Evolutionary conservation across 2,888 invertebrate species (phyloP).

Genomic region (Heteropelma amictum): DNA sequence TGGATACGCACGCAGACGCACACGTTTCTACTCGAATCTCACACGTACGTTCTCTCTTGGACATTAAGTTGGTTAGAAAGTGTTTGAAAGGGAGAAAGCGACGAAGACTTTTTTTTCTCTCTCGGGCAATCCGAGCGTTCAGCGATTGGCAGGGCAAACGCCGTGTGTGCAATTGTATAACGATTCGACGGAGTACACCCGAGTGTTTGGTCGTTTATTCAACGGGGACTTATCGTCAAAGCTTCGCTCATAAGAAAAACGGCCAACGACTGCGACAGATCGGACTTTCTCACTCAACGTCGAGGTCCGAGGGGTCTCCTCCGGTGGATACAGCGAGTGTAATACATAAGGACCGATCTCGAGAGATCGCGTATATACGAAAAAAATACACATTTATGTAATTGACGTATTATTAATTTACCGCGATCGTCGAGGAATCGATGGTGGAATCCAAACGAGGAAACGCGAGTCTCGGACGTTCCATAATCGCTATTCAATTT

Average conservation of each 20-base stretch:
- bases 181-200: not conserved
- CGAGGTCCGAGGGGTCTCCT: slow-evolving; percentile 31
- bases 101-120: slow-evolving; percentile 25
- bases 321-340: not conserved
- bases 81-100: slow-evolving; percentile 56
- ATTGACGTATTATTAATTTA: slow-evolving; percentile 8
- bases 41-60: slow-evolving; percentile 19
- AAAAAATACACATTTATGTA: slow-evolving; percentile 13
- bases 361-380: slow-evolving; percentile 8
- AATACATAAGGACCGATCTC: slow-evolving; percentile 4
- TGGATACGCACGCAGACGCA: slow-evolving; percentile 11
- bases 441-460: slow-evolving; percentile 1
- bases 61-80: slow-evolving; percentile 54
- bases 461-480: not conserved
- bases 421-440: not conserved
- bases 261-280: not conserved
- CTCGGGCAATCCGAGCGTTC: not conserved
- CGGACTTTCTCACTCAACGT: slow-evolving; percentile 20
- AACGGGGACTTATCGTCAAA: not conserved
- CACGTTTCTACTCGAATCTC: no score
- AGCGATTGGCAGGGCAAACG: slow-evolving; percentile 23
- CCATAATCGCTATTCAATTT: not conserved
- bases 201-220: slow-evolving; percentile 18
- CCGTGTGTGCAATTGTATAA: not conserved
- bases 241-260: not conserved